These are phyloP conservation scores for Octopus bimaculoides DNA, from an alignment of 1,140 invertebrate genomes.

Conservation along the genomic window DNA sequence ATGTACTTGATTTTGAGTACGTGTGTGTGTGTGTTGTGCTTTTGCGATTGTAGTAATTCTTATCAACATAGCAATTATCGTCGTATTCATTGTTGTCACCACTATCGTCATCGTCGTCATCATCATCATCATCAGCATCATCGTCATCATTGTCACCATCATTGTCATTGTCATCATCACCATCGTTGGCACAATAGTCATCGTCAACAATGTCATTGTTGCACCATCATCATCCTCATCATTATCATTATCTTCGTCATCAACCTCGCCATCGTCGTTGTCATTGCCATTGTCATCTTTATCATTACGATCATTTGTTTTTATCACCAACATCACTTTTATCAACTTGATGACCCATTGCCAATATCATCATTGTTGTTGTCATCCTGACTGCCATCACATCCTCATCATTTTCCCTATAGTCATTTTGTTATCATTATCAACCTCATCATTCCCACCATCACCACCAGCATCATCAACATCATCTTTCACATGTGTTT, in stretches of 20 bases:
- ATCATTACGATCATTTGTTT: neutral
- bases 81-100: neutral
- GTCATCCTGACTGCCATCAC: too few relatives aligned
- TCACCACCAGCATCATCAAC: too few relatives aligned
- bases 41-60: neutral
- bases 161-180: neutral
- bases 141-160: neutral
- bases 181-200: neutral
- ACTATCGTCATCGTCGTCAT: neutral
- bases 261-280: constrained; percentile 5
- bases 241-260: constrained; percentile 19
- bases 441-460: too few relatives aligned
- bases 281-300: neutral
- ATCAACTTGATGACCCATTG: too few relatives aligned
- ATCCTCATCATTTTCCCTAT: too few relatives aligned
- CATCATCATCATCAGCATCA: neutral
- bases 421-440: too few relatives aligned
- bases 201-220: neutral
- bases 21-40: too few relatives aligned
- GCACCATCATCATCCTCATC: constrained; percentile 21
- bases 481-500: too few relatives aligned
- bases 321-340: too few relatives aligned
- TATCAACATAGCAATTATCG: neutral
- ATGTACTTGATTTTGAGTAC: too few relatives aligned
- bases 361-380: too few relatives aligned